Base-by-base conservation (phyloP, 2,113 vertebrate genomes). In the Pteronura brasiliensis region DNA sequence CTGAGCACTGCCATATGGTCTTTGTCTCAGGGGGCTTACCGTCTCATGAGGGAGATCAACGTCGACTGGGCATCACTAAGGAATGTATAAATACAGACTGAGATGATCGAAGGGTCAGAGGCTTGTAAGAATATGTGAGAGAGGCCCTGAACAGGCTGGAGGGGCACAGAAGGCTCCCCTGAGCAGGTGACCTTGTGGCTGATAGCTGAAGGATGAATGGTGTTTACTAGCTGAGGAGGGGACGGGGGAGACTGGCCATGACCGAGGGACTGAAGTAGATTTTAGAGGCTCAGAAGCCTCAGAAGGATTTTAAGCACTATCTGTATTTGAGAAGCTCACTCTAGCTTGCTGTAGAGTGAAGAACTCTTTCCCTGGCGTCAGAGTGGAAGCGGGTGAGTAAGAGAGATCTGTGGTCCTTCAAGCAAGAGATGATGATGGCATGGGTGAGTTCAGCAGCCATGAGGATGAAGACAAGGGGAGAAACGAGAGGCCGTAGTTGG, bases 221-320 rank as follows among this genome's bases (percentile, higher is more conserved):
- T 0, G 6, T 39, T n/a, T 31, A 4, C 21, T 25, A 42, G 55
- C 34, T 31, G 21, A 59, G 44, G 5, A n/a, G 12, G 3, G 23
- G 9, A 36, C 0, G 2, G 7, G 31, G 59, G 20, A 57, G 49
- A 0, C 0, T 47, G 21, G 4, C 55, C 52, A 11, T 0, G 34
- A 8, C 1, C 47, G 17, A 77, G 80, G 49, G 61, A 27, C 0
- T 23, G 3, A 44, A 89, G 74, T 10, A 14, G 42, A 39, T 18
- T 55, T 71, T 36, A 90, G 42, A 77, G 87, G 44, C 49, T 11
- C 34, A 47, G 94, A 71, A 71, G 59, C 47, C 0, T 6, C 12
- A 25, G 67, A 11, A 27, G 25, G 47, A 34, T 47, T 71, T 44
- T 42, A 79, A 83, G 79, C 49, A 34, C 0, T 4, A 31, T 65